Evolutionary conservation across 2,888 invertebrate genomes (phyloP), one percentile per base, ranked within the genome.

Genomic region (Carcina quercana): DNA sequence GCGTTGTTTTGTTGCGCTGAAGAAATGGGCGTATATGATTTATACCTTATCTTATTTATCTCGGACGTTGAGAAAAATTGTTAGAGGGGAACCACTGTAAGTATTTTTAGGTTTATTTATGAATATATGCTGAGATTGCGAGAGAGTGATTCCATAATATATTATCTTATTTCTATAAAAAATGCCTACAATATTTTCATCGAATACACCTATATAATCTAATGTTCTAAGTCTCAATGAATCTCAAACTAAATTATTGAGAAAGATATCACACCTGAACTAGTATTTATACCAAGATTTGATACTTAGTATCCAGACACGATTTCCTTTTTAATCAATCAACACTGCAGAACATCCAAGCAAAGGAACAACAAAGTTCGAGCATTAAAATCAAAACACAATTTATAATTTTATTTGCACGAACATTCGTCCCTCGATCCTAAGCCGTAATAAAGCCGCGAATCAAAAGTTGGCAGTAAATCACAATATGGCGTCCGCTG

Each of bases 401-500:
- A 12, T 24, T 29, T 20, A 38, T 33, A 27, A 32, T 38, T 37
- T 42, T 39, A 43, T 42, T 37, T 32, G 12, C 34, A 38, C 47
- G 50, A 43, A 47, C 47, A 58, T 52, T 55, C 56, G 53, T 57
- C 60, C 61, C 56, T 62, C 37, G 52, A 48, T 42, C 53, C 58
- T 59, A 58, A 66, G 65, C 60, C 56, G 66, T 68, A 69, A 76
- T 78, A 76, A 78, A 76, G 68, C 69, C 65, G 73, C 73, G 79
- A 74, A 79, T 82, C 82, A 82, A 82, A 82, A 82, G 79, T 80
- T 65, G 53, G 47, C 63, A 52, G 53, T 82, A 83, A 75, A 76
- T 80, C 71, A 74, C 74, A 79, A 82, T 78, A 79, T 72, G 76
- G 78, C 76, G 80, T 67, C 63, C 73, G 69, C 68, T 73, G 76